Evolutionary conservation across 2,888 invertebrate genomes (phyloP), one percentile per base, ranked within the genome.

Genomic region (Nymphalis c-album): DNA sequence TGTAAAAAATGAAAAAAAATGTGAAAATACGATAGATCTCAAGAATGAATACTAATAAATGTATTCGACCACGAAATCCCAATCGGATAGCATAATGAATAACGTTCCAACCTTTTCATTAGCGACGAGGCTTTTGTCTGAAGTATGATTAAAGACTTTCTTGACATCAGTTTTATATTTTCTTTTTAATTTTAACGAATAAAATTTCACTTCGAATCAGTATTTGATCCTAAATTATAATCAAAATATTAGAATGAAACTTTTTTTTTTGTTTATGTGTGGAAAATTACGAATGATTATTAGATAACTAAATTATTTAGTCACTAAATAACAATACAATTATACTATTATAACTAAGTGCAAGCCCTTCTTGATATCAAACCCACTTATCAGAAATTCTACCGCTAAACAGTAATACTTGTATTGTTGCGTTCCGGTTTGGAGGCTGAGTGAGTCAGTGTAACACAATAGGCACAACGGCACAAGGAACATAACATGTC

Each of bases 31-130:
- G 20, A 60, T 61, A 67, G 40, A 26, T 64, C 26, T 26, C 45
- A 35, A 18, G 22, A 50, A 63, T 59, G 48, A 64, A 61, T 58
- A 45, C 57, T 61, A 51, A 67, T 67, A 64, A 65, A 57, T 22
- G 50, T 60, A 68, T 59, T 70, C 53, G 50, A 57, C 62, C 48
- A 55, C 57, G 31, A 63, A 70, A 46, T 70, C 64, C 65, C 60
- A 68, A 70, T 68, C 40, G 62, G 55, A 60, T 47, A 60, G 62
- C 48, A 50, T 57, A 70, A 68, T 70, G 64, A 68, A 64, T 55
- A 40, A 59, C 53, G 58, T 31, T 45, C 50, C 62, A 62, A 51
- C 40, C 70, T 62, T 70, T 64, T 68, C 64, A 68, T 64, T 68
- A 62, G 45, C 46, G 40, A 48, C 20, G 35, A 7, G 40, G 18